Evolutionary conservation across 1,140 invertebrate species (phyloP), one percentile per base, ranked within the genome.

Genomic region (Daktulosphaira vitifoliae): DNA sequence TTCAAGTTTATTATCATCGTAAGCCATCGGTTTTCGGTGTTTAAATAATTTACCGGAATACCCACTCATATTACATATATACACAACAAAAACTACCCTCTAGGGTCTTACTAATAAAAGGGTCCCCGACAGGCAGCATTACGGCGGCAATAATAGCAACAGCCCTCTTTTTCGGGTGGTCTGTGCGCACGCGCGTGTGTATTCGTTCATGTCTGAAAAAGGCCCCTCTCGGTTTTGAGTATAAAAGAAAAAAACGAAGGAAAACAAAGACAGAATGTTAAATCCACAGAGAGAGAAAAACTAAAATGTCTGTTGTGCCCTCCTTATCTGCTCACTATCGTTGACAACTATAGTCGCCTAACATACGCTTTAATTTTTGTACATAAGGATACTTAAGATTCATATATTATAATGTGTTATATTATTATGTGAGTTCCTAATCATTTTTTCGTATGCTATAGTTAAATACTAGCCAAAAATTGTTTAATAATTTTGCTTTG

Each of bases 1-100:
- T n/a, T 42, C 37, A 18, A 11, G 37, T 56, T 56, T 56, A 56
- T 56, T 56, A 44, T 56, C 53, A 22, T 56, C 53, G 53, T 20
- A 38, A 16, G 22, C 53, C 15, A 56, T 56, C 38, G 38, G 37
- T 56, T 56, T 56, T 56, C 38, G 53, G 37, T 4, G 38, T 56
- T 56, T 56, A 56, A 56, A 56, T 56, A 56, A 56, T 56, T 56
- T 44, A 56, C 53, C 53, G 38, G 16, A 16, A 54, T 33, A 33
- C 29, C 5, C 29, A 33, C 29, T 6, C 29, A 33, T 11, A 33
- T 11, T 11, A 33, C 29, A 33, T 11, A 33, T 11, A 33, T 11
- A 33, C 29, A 33, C 29, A 33, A 6, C 29, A 33, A 5, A 33
- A 5, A 33, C 29, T 33, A 33, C 29, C 29, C 29, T 33, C 29